A percentile compares a stretch with the other conserved stretches of the same genome.
Evolutionary conservation across 2,888 invertebrate genomes (phyloP).

Genomic region (Chrysopilus asiliformis): DNA sequence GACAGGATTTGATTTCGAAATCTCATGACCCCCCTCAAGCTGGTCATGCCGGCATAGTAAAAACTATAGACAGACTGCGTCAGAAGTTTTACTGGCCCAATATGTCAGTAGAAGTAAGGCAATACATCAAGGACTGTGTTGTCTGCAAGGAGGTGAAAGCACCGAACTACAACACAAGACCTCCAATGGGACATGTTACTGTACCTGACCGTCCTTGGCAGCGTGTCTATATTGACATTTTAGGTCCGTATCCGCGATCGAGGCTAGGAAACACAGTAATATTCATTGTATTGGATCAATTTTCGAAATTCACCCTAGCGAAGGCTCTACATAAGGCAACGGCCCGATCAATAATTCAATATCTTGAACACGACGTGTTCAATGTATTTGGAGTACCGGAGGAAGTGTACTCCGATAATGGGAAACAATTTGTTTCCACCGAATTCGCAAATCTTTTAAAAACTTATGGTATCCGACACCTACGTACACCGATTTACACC

Average conservation of each 20-base stretch:
- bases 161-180: not conserved
- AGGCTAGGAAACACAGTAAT: not conserved
- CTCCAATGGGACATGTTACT: not conserved
- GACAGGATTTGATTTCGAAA: not conserved
- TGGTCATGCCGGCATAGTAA: not conserved
- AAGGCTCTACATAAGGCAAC: not conserved
- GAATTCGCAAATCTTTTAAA: conserved; percentile 9
- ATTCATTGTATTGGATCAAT: no score
- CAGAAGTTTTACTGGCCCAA: not conserved
- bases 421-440: conserved; percentile 16
- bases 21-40: not conserved
- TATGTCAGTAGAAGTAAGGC: not conserved
- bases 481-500: conserved; percentile 19
- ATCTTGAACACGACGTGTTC: not conserved
- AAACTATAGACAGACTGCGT: not conserved
- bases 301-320: not conserved
- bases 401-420: conserved; percentile 16
- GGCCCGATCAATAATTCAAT: not conserved
- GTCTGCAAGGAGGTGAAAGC: not conserved
- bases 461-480: conserved; percentile 12
- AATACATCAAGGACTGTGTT: not conserved
- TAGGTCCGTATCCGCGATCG: no score
- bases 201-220: no score
- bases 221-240: no score
- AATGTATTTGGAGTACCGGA: not conserved